Evolutionary conservation across 2,888 invertebrate genomes (phyloP).

Genomic region (Nomada flava): DNA sequence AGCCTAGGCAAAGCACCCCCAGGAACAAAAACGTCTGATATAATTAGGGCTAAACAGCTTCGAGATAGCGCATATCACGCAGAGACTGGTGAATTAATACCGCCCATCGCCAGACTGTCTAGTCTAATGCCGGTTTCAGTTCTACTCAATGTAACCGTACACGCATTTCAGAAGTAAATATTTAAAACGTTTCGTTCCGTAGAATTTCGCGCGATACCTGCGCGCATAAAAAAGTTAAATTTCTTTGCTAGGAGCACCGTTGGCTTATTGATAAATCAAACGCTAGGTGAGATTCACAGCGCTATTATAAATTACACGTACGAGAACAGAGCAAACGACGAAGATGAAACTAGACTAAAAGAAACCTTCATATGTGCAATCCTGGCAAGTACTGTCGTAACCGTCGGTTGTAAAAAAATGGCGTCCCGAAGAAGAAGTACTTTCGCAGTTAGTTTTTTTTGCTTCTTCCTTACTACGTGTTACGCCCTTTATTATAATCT

Average conservation of each 20-base stretch:
- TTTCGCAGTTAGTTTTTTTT: constrained; percentile 53
- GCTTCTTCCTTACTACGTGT: neutral
- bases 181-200: neutral
- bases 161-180: constrained; percentile 70
- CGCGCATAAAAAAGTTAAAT: neutral
- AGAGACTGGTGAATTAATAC: constrained; percentile 67
- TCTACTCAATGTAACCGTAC: constrained; percentile 65
- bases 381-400: constrained; percentile 60
- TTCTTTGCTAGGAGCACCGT: constrained; percentile 50
- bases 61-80: constrained; percentile 72
- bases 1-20: constrained; percentile 57
- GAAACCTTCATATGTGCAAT: constrained; percentile 62
- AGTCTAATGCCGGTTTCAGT: constrained; percentile 65
- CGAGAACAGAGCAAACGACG: constrained; percentile 55
- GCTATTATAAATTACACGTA: constrained; percentile 71
- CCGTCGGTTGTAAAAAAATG: constrained; percentile 57
- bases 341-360: constrained; percentile 24
- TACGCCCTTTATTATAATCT: neutral
- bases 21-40: constrained; percentile 46
- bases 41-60: constrained; percentile 70
- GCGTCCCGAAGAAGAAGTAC: constrained; percentile 54
- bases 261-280: constrained; percentile 57
- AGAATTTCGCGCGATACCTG: too few species aligned
- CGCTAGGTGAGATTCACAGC: constrained; percentile 67
- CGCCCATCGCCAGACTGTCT: constrained; percentile 67